These are phyloP conservation scores for Rhopalosiphum padi DNA, from an alignment of 1,140 invertebrate species.

Conservation along the genomic window DNA sequence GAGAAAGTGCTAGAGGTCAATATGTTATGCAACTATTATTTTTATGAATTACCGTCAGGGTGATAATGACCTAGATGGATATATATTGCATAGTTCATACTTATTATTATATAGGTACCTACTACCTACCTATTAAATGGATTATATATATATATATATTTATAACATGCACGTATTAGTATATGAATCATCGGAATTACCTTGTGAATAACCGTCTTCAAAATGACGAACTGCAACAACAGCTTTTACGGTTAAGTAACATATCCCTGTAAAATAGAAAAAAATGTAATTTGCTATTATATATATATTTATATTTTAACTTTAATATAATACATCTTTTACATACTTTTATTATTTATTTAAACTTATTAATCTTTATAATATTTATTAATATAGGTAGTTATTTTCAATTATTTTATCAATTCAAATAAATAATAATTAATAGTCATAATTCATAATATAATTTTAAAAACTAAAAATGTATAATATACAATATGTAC, in stretches of 20 bases:
- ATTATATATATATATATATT: background rate
- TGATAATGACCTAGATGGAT: constrained; percentile 37
- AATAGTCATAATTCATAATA: too few species aligned
- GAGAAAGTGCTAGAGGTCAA: constrained; percentile 34
- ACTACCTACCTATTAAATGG: background rate
- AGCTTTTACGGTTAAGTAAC: constrained; percentile 37
- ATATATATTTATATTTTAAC: background rate
- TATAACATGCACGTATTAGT: background rate
- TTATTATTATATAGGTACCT: background rate
- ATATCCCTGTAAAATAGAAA: constrained; percentile 43
- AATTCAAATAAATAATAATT: too few species aligned
- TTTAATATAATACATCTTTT: background rate
- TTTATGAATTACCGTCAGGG: constrained; percentile 13
- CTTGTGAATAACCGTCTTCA: constrained; percentile 39
- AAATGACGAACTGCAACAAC: constrained; percentile 21
- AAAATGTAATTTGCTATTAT: background rate
- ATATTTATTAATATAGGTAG: background rate
- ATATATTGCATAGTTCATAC: background rate
- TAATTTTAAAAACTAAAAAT: too few species aligned
- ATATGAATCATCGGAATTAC: constrained; percentile 44
- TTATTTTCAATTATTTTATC: too few species aligned
- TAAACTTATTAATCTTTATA: background rate
- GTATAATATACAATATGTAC: too few species aligned
- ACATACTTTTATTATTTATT: background rate
- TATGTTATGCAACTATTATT: background rate